Base-by-base conservation (phyloP, 2,113 vertebrate species). In the Mohoua ochrocephala region DNA sequence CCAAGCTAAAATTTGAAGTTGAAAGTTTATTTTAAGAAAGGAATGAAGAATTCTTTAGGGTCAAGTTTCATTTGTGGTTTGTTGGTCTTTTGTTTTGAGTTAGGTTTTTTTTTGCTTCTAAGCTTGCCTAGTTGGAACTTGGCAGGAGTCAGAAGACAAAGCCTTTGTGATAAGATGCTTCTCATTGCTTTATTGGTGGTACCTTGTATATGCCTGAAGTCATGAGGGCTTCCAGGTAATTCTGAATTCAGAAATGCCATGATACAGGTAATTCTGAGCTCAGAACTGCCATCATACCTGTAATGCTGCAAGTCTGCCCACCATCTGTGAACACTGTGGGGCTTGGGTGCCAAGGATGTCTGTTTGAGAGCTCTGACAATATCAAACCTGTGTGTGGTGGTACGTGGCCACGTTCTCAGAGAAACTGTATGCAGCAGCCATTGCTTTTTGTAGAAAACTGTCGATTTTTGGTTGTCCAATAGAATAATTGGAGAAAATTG, bases 371-470 rank as follows among this genome's bases (percentile, higher is more conserved):
- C 26, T 64, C 53, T 60, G 11, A 20, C 4, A 33, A 56, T 10
- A 21, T 33, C 47, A 70, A 70, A 54, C 31, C 28, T 63, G 8
- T 15, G 9, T n/a, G 23, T 41, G 18, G 8, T 85, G 47, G 31
- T 47, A 47, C 0, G 0, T 35, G 44, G 52, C 17, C 10, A 0
- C 42, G 33, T 41, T 81, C 42, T 44, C 7, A 8, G 49, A 50
- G 35, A 68, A 73, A 60, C 30, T 33, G 16, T 10, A 3, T 54
- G 41, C 79, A 65, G 23, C 56, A 74, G 42, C 53, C 45, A 35
- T 22, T 70, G 27, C 26, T 91, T 74, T 82, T 50, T 68, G 35
- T 39, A 49, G 39, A 47, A 91, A 60, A 74, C 33, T 39, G 11
- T 41, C 31, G 26, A 15, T 3, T 27, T 71, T 44, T 78, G 18